Base-by-base conservation (phyloP, 1,140 invertebrate genomes). In the Chelonus insularis region DNA sequence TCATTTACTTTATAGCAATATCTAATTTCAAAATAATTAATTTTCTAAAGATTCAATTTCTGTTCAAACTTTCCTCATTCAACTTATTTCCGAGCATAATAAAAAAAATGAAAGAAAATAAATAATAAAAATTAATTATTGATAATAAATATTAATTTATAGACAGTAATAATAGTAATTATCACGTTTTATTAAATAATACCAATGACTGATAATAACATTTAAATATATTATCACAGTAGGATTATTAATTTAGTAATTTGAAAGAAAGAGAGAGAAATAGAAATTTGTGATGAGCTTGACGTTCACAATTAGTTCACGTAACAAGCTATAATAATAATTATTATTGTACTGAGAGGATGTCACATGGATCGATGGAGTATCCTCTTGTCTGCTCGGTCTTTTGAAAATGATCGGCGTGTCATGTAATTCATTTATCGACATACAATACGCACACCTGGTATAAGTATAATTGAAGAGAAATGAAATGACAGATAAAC, bases 221-320 rank as follows among this genome's bases (percentile, higher is more conserved):
- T 39, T 39, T 14, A 39, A 9, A 39, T 5, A 11, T 29, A 4
- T 4, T 29, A 29, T 29, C 7, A 7, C 25, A 29, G 7, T 29
- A 7, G 3, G 25, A 7, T 29, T 29, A 29, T 29, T 3, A 29
- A 7, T 7, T 29, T 29, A 4, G 3, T 29, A 29, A 29, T 7
- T 29, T 16, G 3, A 16, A 8, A 43, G 41, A 8, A 8, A 16
- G 23, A 23, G 34, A 41, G 29, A 47, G 39, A 29, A 45, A 57
- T 23, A 41, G 37, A 41, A 25, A 50, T 20, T 21, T 12, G 32
- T 11, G 9, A 23, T 39, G 48, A 18, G 23, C 16, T 32, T 9
- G 21, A 18, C 29, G 41, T 58, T 52, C 29, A 25, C 48, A 60
- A 54, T 60, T 60, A 34, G 58, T 54, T 60, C 18, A 45, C 52